Evolutionary conservation across 2,113 vertebrate species (phyloP), one percentile per base, ranked within the genome.

Genomic region (Pithys albifrons): DNA sequence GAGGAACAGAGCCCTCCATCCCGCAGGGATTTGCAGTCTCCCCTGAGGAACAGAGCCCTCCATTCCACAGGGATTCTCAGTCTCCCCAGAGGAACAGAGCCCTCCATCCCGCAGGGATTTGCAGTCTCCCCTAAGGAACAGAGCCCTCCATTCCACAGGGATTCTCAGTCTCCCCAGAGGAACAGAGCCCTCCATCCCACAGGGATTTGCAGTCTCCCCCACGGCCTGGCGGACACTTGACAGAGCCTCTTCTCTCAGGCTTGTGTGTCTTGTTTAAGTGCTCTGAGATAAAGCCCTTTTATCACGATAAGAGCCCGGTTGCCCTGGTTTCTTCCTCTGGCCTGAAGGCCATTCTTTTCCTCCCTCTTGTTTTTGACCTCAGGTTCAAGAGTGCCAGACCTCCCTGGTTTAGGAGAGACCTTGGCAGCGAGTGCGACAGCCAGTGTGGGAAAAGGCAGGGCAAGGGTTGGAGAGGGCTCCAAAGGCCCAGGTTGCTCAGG

Each of bases 361-460:
- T 74, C 86, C 70, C 93, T 96, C 96, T 96, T 77, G 94, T 94
- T 96, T 57, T 52, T 97, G 97, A 97, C 97, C 97, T 93, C 96
- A 91, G 97, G 97, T 97, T 97, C 97, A 97, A 96, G 97, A 97
- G 97, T 95, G 95, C 93, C 85, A 92, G 97, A 97, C 96, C 97
- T 97, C 96, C 95, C 95, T 51, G 95, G 41, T 89, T 81, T 10
- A 41, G 88, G 93, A 88, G 67, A 92, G 85, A 88, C 89, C 86
- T 85, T 29, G 93, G 94, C 85, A 5, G 81, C 49, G 5, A 91
- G 80, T 2, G 1, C 3, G 4, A 66, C 82, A 66, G 88, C 52
- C 83, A 54, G 57, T 29, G 95, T 95, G 97, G 96, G 95, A 97
- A 96, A 93, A 91, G 95, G 81, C 95, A 91, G 90, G 94, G 86